A percentile compares a stretch with the other conserved stretches of the same genome.
phyloP scores from a whole-genome alignment of 1,140 invertebrate genomes.

The Proctacanthus coquilletti region DNA sequence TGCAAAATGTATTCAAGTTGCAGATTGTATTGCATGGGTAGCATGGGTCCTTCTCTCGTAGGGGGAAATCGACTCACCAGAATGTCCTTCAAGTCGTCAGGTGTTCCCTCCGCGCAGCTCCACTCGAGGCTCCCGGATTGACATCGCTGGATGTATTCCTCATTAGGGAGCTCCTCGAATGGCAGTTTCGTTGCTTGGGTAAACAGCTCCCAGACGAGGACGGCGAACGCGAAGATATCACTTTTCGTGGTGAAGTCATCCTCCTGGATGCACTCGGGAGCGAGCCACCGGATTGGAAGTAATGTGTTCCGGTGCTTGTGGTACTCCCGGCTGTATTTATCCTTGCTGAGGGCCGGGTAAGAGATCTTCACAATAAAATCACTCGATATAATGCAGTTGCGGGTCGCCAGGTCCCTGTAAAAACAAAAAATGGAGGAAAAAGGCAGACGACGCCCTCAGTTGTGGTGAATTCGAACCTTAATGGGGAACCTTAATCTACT shows the following conservation, averaged over 20 bases:
- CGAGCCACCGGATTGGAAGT: constrained; percentile 72
- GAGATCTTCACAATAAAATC: constrained; percentile 72
- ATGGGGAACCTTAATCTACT: constrained; percentile 4
- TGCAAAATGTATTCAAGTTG: not conserved
- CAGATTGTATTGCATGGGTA: not conserved
- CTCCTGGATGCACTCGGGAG: constrained; percentile 74
- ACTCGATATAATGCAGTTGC: constrained; percentile 84
- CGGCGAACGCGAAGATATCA: constrained; percentile 85
- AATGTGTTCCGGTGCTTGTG: constrained; percentile 62
- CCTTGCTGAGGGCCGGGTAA: constrained; percentile 60
- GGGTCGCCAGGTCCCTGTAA: constrained; percentile 64
- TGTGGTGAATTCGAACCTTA: not conserved
- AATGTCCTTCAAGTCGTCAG: constrained; percentile 42
- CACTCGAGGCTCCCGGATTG: constrained; percentile 48
- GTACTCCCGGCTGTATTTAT: constrained; percentile 77
- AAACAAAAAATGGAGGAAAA: not conserved
- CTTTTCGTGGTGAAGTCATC: constrained; percentile 87
- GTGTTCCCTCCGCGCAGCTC: constrained; percentile 45
- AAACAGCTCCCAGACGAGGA: constrained; percentile 70
- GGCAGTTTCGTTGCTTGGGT: constrained; percentile 68
- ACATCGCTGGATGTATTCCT: constrained; percentile 53
- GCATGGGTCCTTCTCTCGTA: not conserved
- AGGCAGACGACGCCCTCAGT: too few species aligned
- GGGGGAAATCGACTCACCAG: constrained; percentile 31
- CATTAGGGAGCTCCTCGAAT: constrained; percentile 64